These are phyloP conservation scores for Netelia virgata DNA, from an alignment of 2,888 invertebrate genomes.

Conservation along the genomic window DNA sequence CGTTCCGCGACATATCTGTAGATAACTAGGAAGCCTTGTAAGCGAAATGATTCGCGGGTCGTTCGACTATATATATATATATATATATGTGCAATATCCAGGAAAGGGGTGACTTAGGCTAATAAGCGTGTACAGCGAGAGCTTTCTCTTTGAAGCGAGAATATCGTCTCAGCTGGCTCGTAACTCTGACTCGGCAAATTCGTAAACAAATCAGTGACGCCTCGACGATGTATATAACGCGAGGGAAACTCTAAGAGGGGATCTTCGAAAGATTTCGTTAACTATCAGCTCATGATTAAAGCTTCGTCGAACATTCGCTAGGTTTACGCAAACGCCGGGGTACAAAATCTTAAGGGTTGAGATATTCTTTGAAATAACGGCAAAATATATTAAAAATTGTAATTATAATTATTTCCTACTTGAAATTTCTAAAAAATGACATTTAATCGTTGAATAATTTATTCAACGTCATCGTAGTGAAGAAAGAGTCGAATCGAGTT, in stretches of 20 bases:
- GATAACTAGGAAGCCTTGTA: slow-evolving; percentile 36
- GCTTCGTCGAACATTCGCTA: slow-evolving; percentile 17
- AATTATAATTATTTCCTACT: no score
- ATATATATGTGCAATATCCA: slow-evolving; percentile 44
- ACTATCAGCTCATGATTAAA: slow-evolving; percentile 54
- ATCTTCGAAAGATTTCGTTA: slow-evolving; percentile 16
- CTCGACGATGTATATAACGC: slow-evolving; percentile 71
- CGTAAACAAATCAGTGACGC: slow-evolving; percentile 80
- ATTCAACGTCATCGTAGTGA: no score
- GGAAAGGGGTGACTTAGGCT: slow-evolving; percentile 59
- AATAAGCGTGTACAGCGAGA: slow-evolving; percentile 57
- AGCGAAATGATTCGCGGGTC: slow-evolving; percentile 47
- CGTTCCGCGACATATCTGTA: not conserved
- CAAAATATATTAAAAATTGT: no score
- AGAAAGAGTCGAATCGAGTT: no score
- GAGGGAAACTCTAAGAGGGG: no score
- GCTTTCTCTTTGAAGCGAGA: slow-evolving; percentile 61
- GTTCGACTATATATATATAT: slow-evolving; percentile 20
- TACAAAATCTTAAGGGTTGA: not conserved
- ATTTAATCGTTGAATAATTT: no score
- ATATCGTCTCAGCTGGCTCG: slow-evolving; percentile 75
- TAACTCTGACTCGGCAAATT: slow-evolving; percentile 75
- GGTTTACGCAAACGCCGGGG: not conserved
- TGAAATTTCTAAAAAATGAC: no score
- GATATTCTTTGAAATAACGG: not conserved